Evolutionary conservation across 2,113 vertebrate genomes (phyloP), one percentile per base, ranked within the genome.

Genomic region (Okapia johnstoni): DNA sequence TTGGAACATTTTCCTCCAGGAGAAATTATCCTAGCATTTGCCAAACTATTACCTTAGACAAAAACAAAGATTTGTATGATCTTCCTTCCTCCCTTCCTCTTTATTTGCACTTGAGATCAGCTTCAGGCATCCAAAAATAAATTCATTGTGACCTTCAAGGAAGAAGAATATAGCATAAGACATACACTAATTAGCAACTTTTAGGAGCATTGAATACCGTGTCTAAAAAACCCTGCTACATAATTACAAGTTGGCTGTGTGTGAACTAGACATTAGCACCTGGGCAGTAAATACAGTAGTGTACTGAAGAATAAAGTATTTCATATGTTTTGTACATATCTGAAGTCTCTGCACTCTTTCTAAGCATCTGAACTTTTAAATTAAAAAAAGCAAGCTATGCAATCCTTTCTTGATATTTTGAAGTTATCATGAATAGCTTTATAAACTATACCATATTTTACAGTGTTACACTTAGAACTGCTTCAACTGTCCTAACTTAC

Each of bases 41-140:
- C 80, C 33, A 89, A 92, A 93, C 66, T 70, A 70, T 57, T 79
- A 93, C 26, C 52, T 80, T 58, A 90, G 43, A 89, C 52, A 85
- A 88, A 85, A 85, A 85, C n/a, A 50, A 84, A 84, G 8, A n/a
- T 84, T 92, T 84, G 30, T 2, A 92, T 2, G 1, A 23, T 88
- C 10, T 58, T 50, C 4, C 33, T 83, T 46, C 13, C 40, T 63
- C 21, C 9, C 6, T 66, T 48, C 11, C 43, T 63, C 48, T 50
- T 61, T 90, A 90, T 85, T 61, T 94, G 55, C 52, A 79, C 43
- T 94, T 90, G 85, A 85, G 30, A 85, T 87, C 55, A 66, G 80
- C 81, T 36, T 96, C 61, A 94, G 70, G 21, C 90, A 87, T 89
- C 70, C 52, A 89, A 80, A 98, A 96, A 84, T 84, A 95, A 94